Conservation (phyloP, 2,797 vertebrate species). For the Hylomyscus alleni region DNA sequence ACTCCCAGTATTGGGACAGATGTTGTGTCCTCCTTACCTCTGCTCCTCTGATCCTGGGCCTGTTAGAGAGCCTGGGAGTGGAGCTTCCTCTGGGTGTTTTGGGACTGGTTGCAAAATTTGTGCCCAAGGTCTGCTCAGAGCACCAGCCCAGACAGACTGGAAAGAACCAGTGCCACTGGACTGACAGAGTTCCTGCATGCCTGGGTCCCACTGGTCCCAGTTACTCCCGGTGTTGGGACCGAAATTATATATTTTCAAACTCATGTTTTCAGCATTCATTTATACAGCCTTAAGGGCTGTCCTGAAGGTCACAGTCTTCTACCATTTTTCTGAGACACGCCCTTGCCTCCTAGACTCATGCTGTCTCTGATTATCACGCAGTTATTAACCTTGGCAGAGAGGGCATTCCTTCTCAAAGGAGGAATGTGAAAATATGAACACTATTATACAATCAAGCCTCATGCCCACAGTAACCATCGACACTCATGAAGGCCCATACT, state of each 20-base stretch:
- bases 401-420: neutral
- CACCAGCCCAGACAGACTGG: no score
- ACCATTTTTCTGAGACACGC: neutral
- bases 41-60: no score
- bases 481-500: accelerated
- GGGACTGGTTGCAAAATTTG: no score
- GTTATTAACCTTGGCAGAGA: neutral
- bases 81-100: no score
- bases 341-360: neutral
- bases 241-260: neutral
- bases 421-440: neutral
- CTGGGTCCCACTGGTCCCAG: no score
- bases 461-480: neutral
- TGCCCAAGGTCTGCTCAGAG: no score
- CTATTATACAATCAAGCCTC: neutral
- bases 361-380: neutral
- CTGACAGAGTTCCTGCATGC: no score
- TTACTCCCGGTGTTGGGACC: no score
- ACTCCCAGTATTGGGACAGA: no score
- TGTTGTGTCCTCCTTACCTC: no score
- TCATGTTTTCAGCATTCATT: neutral
- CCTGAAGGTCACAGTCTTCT: neutral
- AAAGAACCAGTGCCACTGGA: no score
- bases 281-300: neutral
- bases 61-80: no score